Evolutionary conservation across 2,888 invertebrate species (phyloP), one percentile per base, ranked within the genome.

Genomic region (Ectemnius continuus): DNA sequence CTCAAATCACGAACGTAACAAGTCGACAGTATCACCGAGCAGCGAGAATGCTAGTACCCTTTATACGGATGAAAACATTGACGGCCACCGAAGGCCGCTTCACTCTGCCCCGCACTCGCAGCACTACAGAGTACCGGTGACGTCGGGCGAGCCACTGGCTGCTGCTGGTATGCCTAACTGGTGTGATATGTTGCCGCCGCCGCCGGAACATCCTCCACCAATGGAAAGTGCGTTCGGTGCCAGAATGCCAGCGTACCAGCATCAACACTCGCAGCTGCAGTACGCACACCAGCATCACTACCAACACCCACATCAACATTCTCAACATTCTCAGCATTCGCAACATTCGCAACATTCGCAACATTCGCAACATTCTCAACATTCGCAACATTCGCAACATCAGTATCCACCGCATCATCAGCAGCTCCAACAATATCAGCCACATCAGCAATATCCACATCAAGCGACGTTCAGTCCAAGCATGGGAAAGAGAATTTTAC

Each of bases 111-210:
- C 16, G 4, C 52, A 52, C n/a, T 52, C 82, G 5, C 86, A 77
- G 28, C 80, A 78, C 16, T 82, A 76, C 52, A 76, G 80, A 62
- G 80, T 82, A 75, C 79, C 79, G n/a, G 13, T 73, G 4, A 60
- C 75, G 2, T 16, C 16, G n/a, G n/a, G n/a, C 0, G 52, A 52
- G 52, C 14, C 52, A 13, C 52, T 5, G 16, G 36, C 36, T 36
- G 36, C 6, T n/a, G 36, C 36, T 36, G 36, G 36, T n/a, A 83
- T 90, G 78, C 89, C 90, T 88, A 94, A 94, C 91, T 93, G 94
- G 91, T 93, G 94, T 91, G 94, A 94, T 91, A 93, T 94, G 92
- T 88, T 94, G 82, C 94, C 94, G 74, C 81, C 72, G 5, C 79
- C 67, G 2, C 84, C 82, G 1, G 85, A 85, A 18, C 87, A 86